These are phyloP conservation scores for Sminthurinus signatus DNA, from an alignment of 1,140 invertebrate species.

Conservation along the genomic window DNA sequence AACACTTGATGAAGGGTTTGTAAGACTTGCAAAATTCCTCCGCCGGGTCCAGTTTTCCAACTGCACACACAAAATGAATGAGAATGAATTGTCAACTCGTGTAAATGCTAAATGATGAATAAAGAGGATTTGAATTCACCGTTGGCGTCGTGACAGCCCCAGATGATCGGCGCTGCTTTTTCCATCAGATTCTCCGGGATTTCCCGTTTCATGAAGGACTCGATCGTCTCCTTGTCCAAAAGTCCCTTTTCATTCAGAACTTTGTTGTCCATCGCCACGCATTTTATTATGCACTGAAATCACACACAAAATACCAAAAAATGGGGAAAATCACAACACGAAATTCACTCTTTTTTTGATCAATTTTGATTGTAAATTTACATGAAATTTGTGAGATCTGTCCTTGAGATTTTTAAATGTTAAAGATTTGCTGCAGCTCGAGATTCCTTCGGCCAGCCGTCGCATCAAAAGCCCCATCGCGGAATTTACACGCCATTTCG, in stretches of 20 bases:
- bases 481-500: too few species aligned
- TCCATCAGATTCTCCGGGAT: background rate
- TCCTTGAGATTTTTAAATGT: too few species aligned
- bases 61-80: background rate
- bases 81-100: background rate
- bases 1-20: slow-evolving; percentile 2
- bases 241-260: background rate
- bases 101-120: background rate
- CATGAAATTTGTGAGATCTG: too few species aligned
- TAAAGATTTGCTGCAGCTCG: too few species aligned
- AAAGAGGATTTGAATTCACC: background rate
- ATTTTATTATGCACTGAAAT: too few species aligned
- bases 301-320: too few species aligned
- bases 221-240: background rate
- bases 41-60: background rate
- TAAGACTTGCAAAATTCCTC: slow-evolving; percentile 17
- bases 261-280: too few species aligned
- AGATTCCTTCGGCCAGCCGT: too few species aligned
- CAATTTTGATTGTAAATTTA: too few species aligned
- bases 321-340: too few species aligned
- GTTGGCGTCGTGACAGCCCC: background rate
- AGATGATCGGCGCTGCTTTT: background rate
- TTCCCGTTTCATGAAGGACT: background rate
- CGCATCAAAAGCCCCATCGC: too few species aligned
- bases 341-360: too few species aligned